Conservation (phyloP, 2,888 invertebrate genomes). For the Neoascia interrupta region DNA sequence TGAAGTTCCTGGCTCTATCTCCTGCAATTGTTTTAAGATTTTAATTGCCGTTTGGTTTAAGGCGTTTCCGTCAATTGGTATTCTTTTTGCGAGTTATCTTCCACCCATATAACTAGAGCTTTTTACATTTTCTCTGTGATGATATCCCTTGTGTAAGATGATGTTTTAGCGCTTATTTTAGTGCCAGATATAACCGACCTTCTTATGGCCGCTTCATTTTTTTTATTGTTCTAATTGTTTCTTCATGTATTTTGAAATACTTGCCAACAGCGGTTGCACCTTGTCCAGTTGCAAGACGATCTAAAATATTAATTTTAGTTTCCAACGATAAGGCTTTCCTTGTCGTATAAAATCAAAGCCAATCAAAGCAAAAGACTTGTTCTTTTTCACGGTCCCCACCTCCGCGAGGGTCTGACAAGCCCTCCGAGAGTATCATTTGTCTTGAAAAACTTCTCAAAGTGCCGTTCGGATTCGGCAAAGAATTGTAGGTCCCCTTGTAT, state of each 20-base stretch:
- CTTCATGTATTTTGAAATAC: slow-evolving; percentile 1
- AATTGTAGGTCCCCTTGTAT: too few relatives aligned
- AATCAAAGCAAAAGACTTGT: too few relatives aligned
- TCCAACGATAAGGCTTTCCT: background rate
- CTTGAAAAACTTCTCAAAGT: background rate
- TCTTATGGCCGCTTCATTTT: background rate
- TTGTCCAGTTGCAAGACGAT: slow-evolving; percentile 1
- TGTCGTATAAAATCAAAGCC: too few relatives aligned
- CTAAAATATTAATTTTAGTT: too few relatives aligned
- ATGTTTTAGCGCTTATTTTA: slow-evolving; percentile 6
- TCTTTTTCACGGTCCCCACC: too few relatives aligned
- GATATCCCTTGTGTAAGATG: slow-evolving; percentile 49
- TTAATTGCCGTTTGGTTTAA: background rate
- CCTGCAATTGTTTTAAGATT: background rate
- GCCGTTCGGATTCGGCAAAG: too few relatives aligned
- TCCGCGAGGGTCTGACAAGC: too few relatives aligned
- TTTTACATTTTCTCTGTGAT: slow-evolving; percentile 63
- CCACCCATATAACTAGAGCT: slow-evolving; percentile 49
- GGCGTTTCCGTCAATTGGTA: background rate
- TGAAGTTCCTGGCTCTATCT: background rate
- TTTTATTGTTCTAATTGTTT: slow-evolving; percentile 3
- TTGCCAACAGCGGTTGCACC: background rate
- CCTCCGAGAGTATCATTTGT: too few relatives aligned
- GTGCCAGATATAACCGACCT: background rate
- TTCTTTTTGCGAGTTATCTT: background rate